Conservation (phyloP, 37 sponge, comb jelly and placozoan genomes). For the Crambe crambe region DNA sequence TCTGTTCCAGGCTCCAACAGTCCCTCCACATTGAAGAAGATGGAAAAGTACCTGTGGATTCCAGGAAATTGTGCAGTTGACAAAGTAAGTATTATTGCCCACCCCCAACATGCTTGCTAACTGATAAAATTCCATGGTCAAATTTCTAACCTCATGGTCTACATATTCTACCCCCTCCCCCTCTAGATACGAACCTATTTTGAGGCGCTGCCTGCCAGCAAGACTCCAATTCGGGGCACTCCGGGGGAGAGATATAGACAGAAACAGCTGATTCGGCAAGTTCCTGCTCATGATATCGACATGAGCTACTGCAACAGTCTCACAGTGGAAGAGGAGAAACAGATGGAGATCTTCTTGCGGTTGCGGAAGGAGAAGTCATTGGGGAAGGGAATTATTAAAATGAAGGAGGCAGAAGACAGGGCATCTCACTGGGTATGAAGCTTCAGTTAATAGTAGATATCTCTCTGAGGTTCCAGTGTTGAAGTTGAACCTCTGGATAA, state of each 20-base stretch:
- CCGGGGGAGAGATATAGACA: constrained; percentile 79
- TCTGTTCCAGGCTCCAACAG: too few relatives aligned
- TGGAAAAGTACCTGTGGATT: background rate
- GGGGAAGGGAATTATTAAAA: constrained; percentile 57
- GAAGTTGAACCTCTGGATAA: background rate
- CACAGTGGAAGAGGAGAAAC: constrained; percentile 65
- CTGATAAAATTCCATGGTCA: too few relatives aligned
- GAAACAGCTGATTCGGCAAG: constrained; percentile 89
- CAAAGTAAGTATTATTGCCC: background rate
- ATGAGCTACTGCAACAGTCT: constrained; percentile 51
- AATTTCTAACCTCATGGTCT: too few relatives aligned
- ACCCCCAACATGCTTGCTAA: too few relatives aligned
- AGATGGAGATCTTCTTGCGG: constrained; percentile 78
- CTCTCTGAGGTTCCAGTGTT: too few relatives aligned
- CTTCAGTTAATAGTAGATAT: background rate
- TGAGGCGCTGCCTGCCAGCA: constrained; percentile 66
- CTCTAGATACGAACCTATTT: constrained; percentile 64
- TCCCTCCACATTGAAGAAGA: background rate
- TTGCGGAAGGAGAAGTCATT: constrained; percentile 68
- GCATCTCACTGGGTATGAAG: constrained; percentile 30
- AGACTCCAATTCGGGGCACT: constrained; percentile 71
- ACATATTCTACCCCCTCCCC: too few relatives aligned
- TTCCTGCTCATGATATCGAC: constrained; percentile 90
- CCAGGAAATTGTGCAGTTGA: background rate
- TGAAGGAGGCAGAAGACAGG: constrained; percentile 14